Evolutionary conservation across 2,888 invertebrate species (phyloP), one percentile per base, ranked within the genome.

Genomic region (Spilarctia lutea): DNA sequence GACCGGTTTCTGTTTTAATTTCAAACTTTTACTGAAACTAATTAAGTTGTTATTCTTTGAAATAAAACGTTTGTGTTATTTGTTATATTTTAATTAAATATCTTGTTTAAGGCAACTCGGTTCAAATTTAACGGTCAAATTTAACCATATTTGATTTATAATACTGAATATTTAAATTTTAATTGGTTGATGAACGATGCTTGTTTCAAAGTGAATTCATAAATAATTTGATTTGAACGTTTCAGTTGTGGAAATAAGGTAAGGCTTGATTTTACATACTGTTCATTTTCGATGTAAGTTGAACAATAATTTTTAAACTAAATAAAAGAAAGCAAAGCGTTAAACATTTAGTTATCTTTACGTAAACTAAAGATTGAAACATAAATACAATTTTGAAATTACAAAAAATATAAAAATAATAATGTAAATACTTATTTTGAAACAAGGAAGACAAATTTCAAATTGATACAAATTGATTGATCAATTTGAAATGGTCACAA

Each of bases 1-100:
- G 77, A 82, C 82, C 78, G 83, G 83, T 81, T 82, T 78, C 83
- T 82, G 86, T 86, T 89, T 87, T 84, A 87, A 89, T 86, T 86
- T 87, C 78, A 84, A 85, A 88, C 85, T 86, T 88, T 87, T 75
- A 79, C 72, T 76, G 69, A 79, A 86, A 83, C 81, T 84, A 88
- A 85, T 82, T 81, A 84, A 86, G 84, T 86, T 85, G 85, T 85
- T 87, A 81, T 85, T 86, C 77, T 79, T 80, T 63, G 71, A 79
- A 82, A 78, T 80, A 78, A 75, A 79, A 81, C 82, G 76, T 81
- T 81, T 73, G 71, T 72, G n/a, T 48, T 75, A 76, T 69, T 74
- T 81, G 74, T 79, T 74, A 75, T 74, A 83, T 81, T 80, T 79
- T 68, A 79, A 78, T 73, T 16, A 35, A 52, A 60, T 69, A 68